Evolutionary conservation across 2,113 vertebrate genomes (phyloP).

Genomic region (Gila orcuttii): DNA sequence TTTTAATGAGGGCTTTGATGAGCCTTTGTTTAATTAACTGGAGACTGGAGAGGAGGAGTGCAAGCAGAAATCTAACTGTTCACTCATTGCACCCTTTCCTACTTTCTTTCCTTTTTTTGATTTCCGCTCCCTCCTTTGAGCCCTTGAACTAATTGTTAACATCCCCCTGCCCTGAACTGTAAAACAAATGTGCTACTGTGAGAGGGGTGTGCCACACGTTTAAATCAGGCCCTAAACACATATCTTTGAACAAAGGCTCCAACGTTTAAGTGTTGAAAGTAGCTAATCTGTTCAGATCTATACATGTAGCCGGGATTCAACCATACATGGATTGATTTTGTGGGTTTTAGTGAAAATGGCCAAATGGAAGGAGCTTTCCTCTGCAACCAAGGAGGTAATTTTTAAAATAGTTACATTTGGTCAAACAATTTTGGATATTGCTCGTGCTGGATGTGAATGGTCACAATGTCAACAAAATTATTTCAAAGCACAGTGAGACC

Average conservation of each 20-base stretch:
- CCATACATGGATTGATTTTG: no score
- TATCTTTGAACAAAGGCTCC: neutral
- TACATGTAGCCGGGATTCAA: no score
- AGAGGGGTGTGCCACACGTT: constrained; percentile 54
- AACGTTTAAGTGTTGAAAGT: constrained; percentile 19
- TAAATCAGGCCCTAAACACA: constrained; percentile 33
- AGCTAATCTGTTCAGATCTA: constrained; percentile 27
- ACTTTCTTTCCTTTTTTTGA: neutral
- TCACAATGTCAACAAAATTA: no score
- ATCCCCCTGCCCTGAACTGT: constrained; percentile 70
- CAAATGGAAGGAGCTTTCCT: no score
- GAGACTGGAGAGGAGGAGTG: constrained; percentile 64
- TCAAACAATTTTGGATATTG: no score
- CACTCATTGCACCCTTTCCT: constrained; percentile 44
- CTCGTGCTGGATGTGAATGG: no score
- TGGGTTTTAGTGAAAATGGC: no score
- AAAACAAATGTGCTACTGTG: constrained; percentile 68
- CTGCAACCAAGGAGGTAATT: no score
- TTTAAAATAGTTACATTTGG: no score
- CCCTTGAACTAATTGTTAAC: constrained; percentile 83
- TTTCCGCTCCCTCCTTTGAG: constrained; percentile 60
- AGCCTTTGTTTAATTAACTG: constrained; percentile 76
- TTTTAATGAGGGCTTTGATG: constrained; percentile 85
- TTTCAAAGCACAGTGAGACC: no score
- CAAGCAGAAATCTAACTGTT: constrained; percentile 51